Percentiles rank a stretch among this genome's conserved stretches.
Evolutionary conservation across 1,140 invertebrate genomes (phyloP).

Genomic region (Brachionus calyciflorus): DNA sequence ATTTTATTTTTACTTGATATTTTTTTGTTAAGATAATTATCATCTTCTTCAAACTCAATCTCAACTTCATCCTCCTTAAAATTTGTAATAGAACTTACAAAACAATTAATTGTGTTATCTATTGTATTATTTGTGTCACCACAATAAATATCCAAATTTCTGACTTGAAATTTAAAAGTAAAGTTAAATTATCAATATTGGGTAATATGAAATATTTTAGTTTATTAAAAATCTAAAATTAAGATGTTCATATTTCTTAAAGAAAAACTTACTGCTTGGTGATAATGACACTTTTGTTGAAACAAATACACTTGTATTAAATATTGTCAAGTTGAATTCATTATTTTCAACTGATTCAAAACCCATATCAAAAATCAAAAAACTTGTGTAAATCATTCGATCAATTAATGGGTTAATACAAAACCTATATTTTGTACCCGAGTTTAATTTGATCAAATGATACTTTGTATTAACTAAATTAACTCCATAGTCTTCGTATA

Average conservation of each 20-base stretch:
- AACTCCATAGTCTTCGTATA: background rate
- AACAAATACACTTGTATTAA: too few species aligned
- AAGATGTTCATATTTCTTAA: too few species aligned
- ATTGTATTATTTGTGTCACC: background rate
- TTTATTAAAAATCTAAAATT: too few species aligned
- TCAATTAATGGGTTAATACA: conserved; percentile 8
- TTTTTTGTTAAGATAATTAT: background rate
- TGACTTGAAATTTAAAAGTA: background rate
- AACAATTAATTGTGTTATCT: conserved; percentile 2
- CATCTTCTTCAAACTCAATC: background rate
- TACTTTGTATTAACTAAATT: background rate
- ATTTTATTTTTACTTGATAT: background rate
- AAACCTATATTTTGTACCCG: background rate
- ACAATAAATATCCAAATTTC: conserved; percentile 31
- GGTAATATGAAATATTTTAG: too few species aligned
- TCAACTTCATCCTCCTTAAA: background rate
- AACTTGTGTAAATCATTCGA: background rate
- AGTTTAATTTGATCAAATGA: background rate
- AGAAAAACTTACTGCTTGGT: too few species aligned
- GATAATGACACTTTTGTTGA: too few species aligned
- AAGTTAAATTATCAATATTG: too few species aligned
- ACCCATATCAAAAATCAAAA: background rate
- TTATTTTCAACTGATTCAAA: background rate
- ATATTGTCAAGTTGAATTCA: background rate
- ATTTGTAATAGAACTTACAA: background rate